These are phyloP conservation scores for Emydocephalus ijimae DNA, from an alignment of 2,113 vertebrate genomes.

Conservation along the genomic window DNA sequence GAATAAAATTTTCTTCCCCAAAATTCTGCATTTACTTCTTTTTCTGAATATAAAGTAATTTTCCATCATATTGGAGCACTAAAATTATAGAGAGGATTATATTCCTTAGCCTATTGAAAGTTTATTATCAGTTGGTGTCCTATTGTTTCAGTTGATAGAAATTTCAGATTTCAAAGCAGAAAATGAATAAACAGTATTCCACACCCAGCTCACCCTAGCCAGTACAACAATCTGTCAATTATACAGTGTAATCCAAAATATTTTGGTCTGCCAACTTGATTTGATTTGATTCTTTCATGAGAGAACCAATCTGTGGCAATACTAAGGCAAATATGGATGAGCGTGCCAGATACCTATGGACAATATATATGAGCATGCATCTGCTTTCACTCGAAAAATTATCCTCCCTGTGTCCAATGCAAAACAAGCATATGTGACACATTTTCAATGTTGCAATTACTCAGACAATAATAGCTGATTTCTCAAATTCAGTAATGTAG, in stretches of 20 bases:
- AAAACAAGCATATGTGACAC: neutral
- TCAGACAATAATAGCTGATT: neutral
- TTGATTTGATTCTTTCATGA: conserved; percentile 44
- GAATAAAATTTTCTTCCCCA: neutral
- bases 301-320: conserved; percentile 20
- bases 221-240: conserved; percentile 47
- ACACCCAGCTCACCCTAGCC: conserved; percentile 51
- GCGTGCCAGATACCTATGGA: conserved; percentile 24
- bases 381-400: neutral
- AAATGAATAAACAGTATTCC: conserved; percentile 40
- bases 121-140: conserved; percentile 48
- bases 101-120: conserved; percentile 49
- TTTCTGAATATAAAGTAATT: conserved; percentile 33
- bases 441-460: conserved; percentile 29
- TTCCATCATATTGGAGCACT: conserved; percentile 37
- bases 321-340: conserved; percentile 18
- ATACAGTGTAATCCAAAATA: conserved; percentile 47
- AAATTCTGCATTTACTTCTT: conserved; percentile 17
- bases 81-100: conserved; percentile 44
- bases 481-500: neutral
- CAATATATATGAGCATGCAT: neutral
- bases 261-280: conserved; percentile 51
- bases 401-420: neutral
- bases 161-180: conserved; percentile 56
- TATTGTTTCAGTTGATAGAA: conserved; percentile 56